These are phyloP conservation scores for Pelecanoides urinatrix DNA, from an alignment of 2,113 vertebrate species.

Conservation along the genomic window DNA sequence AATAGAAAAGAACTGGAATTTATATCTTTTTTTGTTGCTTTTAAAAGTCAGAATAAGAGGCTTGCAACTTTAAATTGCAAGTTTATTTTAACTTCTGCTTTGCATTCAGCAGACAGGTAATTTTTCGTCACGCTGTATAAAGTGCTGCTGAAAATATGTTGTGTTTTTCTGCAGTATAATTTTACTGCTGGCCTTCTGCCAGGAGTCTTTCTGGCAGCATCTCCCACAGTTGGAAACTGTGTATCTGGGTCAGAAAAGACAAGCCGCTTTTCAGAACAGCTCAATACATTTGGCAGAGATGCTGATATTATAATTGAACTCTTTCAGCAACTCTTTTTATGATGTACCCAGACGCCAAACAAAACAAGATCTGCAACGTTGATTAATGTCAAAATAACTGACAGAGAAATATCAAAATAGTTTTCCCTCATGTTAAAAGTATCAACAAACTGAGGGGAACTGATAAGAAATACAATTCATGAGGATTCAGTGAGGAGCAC, in stretches of 20 bases:
- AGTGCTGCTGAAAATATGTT: conserved; percentile 57
- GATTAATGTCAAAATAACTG: conserved; percentile 68
- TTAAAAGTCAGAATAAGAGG: not conserved
- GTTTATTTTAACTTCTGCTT: conserved; percentile 37
- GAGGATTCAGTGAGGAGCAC: not conserved
- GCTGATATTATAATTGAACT: conserved; percentile 70
- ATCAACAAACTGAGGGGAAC: not conserved
- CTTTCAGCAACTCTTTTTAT: conserved; percentile 71
- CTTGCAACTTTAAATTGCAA: not conserved
- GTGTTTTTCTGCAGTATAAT: conserved; percentile 61
- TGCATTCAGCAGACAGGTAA: conserved; percentile 39
- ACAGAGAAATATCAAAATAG: conserved; percentile 62
- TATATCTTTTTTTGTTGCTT: not conserved
- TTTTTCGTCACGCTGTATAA: conserved; percentile 10
- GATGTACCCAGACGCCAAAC: conserved; percentile 63
- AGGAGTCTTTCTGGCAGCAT: conserved; percentile 69
- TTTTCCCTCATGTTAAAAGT: conserved; percentile 47
- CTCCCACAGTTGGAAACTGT: conserved; percentile 70
- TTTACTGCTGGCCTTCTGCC: conserved; percentile 70
- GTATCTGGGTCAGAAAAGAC: conserved; percentile 78
- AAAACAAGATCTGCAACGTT: conserved; percentile 59
- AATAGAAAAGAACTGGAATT: not conserved
- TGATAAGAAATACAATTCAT: conserved; percentile 3
- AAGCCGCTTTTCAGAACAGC: conserved; percentile 72
- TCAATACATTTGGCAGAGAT: conserved; percentile 69